These are phyloP conservation scores for Neoarius graeffei DNA, from an alignment of 2,113 vertebrate genomes.

Conservation along the genomic window DNA sequence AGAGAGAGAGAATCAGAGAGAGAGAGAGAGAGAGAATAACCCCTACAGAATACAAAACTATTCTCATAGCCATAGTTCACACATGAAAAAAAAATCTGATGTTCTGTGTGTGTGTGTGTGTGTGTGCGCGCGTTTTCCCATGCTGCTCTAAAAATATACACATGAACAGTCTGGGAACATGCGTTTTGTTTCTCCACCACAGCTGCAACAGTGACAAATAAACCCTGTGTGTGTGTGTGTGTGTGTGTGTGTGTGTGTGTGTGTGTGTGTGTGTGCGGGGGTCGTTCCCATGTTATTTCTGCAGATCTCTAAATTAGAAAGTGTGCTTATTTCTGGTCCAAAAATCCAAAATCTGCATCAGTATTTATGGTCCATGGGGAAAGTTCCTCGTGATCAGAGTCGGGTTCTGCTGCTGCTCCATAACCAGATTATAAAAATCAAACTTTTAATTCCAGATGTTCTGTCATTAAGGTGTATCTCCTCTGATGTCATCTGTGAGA, in stretches of 20 bases:
- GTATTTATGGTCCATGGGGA: neutral
- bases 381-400: neutral
- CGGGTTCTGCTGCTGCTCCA: neutral
- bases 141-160: constrained; percentile 46
- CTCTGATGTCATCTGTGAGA: neutral
- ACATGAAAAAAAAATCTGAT: constrained; percentile 13
- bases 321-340: neutral
- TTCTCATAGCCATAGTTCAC: constrained; percentile 10
- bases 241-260: constrained; percentile 19
- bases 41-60: neutral
- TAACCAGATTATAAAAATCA: too few relatives aligned
- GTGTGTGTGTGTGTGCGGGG: too few relatives aligned
- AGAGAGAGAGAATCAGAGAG: too few relatives aligned
- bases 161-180: constrained; percentile 37
- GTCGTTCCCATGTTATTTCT: neutral
- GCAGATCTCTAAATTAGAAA: neutral
- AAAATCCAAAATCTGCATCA: neutral
- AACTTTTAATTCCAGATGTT: neutral
- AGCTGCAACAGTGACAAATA: constrained; percentile 27
- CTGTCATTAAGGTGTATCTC: neutral
- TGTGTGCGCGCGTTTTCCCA: constrained; percentile 34
- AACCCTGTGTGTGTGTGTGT: constrained; percentile 10
- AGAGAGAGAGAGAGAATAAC: neutral
- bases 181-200: neutral
- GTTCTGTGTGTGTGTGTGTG: constrained; percentile 26